Conservation (phyloP, 2,888 invertebrate genomes). For the Glyphotaelius pellucidus region DNA sequence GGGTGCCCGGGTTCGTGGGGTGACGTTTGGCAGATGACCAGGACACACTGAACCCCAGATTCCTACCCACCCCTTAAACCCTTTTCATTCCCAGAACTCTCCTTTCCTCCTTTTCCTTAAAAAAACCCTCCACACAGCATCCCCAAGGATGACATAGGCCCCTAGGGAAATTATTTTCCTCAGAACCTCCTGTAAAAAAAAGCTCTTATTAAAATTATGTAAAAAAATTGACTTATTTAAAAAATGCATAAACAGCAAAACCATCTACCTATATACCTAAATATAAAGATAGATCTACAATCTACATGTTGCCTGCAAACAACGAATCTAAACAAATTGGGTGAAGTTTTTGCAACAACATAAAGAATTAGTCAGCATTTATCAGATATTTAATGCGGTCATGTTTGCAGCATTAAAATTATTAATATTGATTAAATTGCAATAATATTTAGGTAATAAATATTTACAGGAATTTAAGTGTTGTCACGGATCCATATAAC, state of each 20-base stretch:
- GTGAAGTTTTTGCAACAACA: background rate
- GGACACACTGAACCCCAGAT: too few relatives aligned
- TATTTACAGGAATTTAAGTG: background rate
- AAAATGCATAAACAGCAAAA: background rate
- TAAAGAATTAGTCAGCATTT: background rate
- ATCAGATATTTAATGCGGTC: background rate
- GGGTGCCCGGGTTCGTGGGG: too few relatives aligned
- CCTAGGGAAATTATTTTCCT: too few relatives aligned
- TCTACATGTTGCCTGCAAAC: background rate
- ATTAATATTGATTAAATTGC: background rate
- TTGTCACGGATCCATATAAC: background rate
- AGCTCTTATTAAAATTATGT: too few relatives aligned
- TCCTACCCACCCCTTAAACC: too few relatives aligned
- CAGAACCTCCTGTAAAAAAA: too few relatives aligned
- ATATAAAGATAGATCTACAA: background rate
- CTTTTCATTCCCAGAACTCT: too few relatives aligned
- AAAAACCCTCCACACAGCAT: too few relatives aligned
- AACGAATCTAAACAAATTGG: background rate
- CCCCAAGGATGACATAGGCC: too few relatives aligned
- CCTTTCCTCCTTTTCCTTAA: too few relatives aligned
- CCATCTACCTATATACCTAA: background rate
- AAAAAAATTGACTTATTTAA: background rate
- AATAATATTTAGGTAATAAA: background rate
- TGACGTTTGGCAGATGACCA: too few relatives aligned
- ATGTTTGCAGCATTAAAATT: background rate